Base-by-base conservation (phyloP, 2,113 vertebrate genomes). In the Murina feae region DNA sequence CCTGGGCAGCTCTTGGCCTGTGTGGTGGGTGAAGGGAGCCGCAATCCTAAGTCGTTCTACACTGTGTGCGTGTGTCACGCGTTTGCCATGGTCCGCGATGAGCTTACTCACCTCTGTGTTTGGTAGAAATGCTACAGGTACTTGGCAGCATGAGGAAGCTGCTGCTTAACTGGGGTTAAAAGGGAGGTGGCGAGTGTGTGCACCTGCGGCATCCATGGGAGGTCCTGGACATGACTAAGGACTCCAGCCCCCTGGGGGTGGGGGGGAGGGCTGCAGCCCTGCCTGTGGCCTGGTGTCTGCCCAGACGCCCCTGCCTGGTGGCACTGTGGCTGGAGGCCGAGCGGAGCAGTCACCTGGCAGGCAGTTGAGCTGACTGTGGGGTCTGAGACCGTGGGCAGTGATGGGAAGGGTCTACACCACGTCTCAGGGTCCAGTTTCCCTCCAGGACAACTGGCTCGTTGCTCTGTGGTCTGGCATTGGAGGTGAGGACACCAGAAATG, bases 101-200 rank as follows among this genome's bases (percentile, higher is more conserved):
- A 35, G 58, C 72, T 11, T n/a, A 32, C 28, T 55, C 47, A 16
- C 74, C 20, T 88, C 20, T 88, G 28, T 68, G 44, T 71, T 12
- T 23, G 32, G 9, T 47, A 68, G 90, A 65, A 74, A 49, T 65
- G 23, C 28, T 47, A 17, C 20, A 58, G 32, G 23, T 42, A 42
- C 28, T 60, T 42, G 39, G 13, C 39, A 49, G 58, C 4, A 2
- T 3, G 39, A 53, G 35, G 35, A 39, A 53, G 39, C 30, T 23
- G 1, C 25, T 25, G 37, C 55, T 10, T 42, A 55, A 28, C 58
- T 37, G 23, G 37, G 32, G 68, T 14, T 74, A 12, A 87, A 6
- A 9, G 35, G 4, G 4, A 2, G 0, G 0, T 28, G 3, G 3
- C 0, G 6, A 9, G 8, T 12, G 30, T 32, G 8, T 3, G 60